Conservation (phyloP, 1,140 invertebrate species). For the Propsilocerus akamusi region DNA sequence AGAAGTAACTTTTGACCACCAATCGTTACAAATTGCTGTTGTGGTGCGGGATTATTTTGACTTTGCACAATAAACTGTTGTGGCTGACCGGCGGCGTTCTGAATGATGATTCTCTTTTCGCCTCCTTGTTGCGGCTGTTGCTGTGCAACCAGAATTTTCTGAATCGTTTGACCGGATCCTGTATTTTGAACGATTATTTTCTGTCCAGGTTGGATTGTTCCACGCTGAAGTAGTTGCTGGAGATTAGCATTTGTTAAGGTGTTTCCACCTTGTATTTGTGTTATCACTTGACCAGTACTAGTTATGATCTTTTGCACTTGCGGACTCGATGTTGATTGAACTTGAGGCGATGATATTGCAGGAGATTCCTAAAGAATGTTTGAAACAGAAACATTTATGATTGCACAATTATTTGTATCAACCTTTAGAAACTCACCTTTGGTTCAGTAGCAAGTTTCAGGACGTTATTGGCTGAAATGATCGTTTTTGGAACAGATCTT, state of each 20-base stretch:
- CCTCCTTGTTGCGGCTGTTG: background rate
- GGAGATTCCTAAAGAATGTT: background rate
- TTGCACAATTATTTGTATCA: background rate
- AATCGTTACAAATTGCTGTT: slow-evolving; percentile 14
- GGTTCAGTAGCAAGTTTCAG: background rate
- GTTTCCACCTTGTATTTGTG: background rate
- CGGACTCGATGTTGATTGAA: background rate
- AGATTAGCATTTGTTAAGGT: background rate
- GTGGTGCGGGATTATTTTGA: slow-evolving; percentile 19
- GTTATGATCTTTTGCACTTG: slow-evolving; percentile 5
- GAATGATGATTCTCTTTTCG: background rate
- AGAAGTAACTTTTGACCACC: slow-evolving; percentile 10
- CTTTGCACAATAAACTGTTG: slow-evolving; percentile 8
- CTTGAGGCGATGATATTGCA: background rate
- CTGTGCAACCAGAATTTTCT: slow-evolving; percentile 18
- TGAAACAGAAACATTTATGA: background rate
- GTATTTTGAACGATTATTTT: slow-evolving; percentile 5
- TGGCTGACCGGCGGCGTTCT: slow-evolving; percentile 5
- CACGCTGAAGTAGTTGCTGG: background rate
- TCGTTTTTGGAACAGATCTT: slow-evolving; percentile 9
- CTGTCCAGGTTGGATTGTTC: background rate
- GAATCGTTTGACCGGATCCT: slow-evolving; percentile 9
- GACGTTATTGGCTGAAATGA: slow-evolving; percentile 1
- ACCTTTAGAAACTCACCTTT: background rate
- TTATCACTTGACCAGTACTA: background rate